These are phyloP conservation scores for Leucosticte australis DNA, from an alignment of 2,113 vertebrate species.

Conservation along the genomic window DNA sequence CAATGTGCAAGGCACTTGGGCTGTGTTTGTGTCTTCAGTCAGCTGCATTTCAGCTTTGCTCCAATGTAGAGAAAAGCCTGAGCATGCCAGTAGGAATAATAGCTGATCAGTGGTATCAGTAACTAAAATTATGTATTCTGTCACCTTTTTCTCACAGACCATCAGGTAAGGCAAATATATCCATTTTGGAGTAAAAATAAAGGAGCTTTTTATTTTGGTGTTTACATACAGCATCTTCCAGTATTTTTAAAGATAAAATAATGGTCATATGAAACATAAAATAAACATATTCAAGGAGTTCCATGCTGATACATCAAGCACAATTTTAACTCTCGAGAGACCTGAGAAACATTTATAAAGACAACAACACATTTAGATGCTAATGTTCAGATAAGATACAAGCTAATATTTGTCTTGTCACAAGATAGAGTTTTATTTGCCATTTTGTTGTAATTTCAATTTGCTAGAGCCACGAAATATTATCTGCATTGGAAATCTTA, in stretches of 20 bases:
- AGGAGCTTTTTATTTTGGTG: background rate
- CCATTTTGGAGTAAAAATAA: background rate
- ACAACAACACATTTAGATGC: background rate
- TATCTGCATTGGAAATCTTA: background rate
- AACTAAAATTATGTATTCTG: background rate
- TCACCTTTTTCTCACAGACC: background rate
- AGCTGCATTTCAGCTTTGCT: background rate
- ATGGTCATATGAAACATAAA: background rate
- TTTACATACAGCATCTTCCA: background rate
- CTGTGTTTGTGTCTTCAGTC: background rate
- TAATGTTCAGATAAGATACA: background rate
- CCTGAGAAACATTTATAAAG: background rate
- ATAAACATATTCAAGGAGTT: background rate
- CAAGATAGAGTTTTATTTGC: background rate
- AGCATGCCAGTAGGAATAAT: background rate
- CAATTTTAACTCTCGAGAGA: background rate
- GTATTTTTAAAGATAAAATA: background rate
- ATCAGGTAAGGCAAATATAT: background rate
- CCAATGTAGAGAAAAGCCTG: background rate
- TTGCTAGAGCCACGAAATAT: background rate
- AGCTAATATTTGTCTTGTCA: background rate
- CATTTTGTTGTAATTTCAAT: background rate
- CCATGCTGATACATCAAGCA: background rate
- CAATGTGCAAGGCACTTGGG: rapidly evolving
- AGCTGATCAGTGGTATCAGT: background rate